A percentile compares a stretch with the other conserved stretches of the same genome.
phyloP scores from a whole-genome alignment of 2,888 invertebrate genomes.

The Ectobius pallidus region DNA sequence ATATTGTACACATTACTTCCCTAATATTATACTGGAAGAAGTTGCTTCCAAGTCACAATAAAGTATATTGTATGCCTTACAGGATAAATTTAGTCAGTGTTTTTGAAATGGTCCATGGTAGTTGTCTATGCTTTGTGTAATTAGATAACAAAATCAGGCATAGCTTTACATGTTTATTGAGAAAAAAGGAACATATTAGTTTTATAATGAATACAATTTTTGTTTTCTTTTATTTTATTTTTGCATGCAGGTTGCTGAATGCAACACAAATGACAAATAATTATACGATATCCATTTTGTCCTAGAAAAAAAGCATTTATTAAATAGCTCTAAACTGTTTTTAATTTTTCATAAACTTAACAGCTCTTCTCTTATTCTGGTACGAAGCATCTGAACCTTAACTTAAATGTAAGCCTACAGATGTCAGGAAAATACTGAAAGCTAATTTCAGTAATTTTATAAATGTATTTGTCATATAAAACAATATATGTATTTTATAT shows the following conservation, averaged over 20 bases:
- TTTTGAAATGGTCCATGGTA: slow-evolving; percentile 22
- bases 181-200: not conserved
- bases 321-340: not conserved
- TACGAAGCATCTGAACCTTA: not conserved
- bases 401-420: slow-evolving; percentile 1
- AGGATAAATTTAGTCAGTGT: slow-evolving; percentile 8
- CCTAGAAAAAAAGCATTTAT: not conserved
- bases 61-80: slow-evolving; percentile 27
- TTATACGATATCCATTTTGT: not conserved
- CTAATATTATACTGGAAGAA: not conserved
- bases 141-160: slow-evolving; percentile 9
- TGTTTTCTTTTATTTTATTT: not conserved
- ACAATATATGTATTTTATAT: slow-evolving; percentile 24
- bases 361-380: not conserved
- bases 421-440: not conserved
- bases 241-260: not conserved
- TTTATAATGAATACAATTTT: not conserved
- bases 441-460: not conserved
- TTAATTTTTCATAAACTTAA: slow-evolving; percentile 4
- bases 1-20: not conserved
- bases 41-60: slow-evolving; percentile 26
- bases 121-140: slow-evolving; percentile 22
- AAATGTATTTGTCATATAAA: slow-evolving; percentile 14
- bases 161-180: slow-evolving; percentile 27
- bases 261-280: not conserved